Evolutionary conservation across 2,113 vertebrate genomes (phyloP), one percentile per base, ranked within the genome.

Genomic region (Sprattus sprattus): DNA sequence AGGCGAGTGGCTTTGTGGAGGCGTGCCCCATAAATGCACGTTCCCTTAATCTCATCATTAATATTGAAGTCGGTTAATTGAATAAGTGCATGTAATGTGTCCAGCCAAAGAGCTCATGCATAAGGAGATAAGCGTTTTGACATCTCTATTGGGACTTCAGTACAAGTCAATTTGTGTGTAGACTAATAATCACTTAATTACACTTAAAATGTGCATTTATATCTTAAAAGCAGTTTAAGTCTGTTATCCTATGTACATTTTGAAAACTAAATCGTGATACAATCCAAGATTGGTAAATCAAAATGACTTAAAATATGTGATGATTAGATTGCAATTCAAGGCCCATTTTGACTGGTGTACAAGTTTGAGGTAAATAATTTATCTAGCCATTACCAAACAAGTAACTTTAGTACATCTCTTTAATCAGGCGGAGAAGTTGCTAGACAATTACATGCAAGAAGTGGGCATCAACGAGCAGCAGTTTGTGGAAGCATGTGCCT

Each of bases 391-490:
- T n/a, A 64, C 6, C 57, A 25, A 78, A 78, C 11, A 78, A 78
- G 4, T 39, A 39, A 39, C 25, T 32, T 25, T 2, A 28, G 25
- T 32, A 32, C 13, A 39, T 13, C 13, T 13, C 71, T 93, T 75
- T 78, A 78, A 78, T 78, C 85, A 99, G 98, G 98, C 98, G 93
- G 98, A 99, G 94, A 97, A 95, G 84, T 91, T 99, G 85, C 86
- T 99, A 86, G 96, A 97, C 91, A 95, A 93, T 92, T 97, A 97
- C 88, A 96, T 99, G 93, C 96, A 96, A 92, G 98, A 99, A 91
- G 96, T 99, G 90, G 98, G 97, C 90, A 98, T 99, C 91, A 97
- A 95, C 84, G 98, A 99, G 92, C 96, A 98, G 91, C 98, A 98
- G 86, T 98, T 99, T 91, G 93, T 99, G 91, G 95, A 96, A 88